Evolutionary conservation across 2,888 invertebrate species (phyloP).

Genomic region (Salticus scenicus): DNA sequence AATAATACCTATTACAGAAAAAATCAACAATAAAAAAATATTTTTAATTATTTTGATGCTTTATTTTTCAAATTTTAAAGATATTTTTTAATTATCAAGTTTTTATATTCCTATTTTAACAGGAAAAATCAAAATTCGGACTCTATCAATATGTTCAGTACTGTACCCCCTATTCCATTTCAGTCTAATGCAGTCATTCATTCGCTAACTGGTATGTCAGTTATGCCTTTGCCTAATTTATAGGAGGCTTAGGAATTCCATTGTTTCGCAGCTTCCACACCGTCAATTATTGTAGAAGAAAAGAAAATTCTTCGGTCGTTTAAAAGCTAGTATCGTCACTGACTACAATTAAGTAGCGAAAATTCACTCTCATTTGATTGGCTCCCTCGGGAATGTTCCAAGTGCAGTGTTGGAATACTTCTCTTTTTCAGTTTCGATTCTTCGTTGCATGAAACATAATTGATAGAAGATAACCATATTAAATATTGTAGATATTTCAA

Average conservation of each 20-base stretch:
- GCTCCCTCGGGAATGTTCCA: slow-evolving; percentile 13
- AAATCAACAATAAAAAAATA: too few relatives aligned
- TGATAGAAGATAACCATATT: neutral
- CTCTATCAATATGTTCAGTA: too few relatives aligned
- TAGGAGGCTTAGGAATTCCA: slow-evolving; percentile 6
- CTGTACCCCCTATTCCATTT: too few relatives aligned
- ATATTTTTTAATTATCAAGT: too few relatives aligned
- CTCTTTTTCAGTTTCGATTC: neutral
- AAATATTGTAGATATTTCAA: too few relatives aligned
- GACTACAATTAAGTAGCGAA: slow-evolving; percentile 27
- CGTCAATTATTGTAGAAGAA: slow-evolving; percentile 37
- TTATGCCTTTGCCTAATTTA: neutral
- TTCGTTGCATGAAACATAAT: neutral
- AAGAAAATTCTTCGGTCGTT: neutral
- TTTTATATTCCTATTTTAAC: too few relatives aligned
- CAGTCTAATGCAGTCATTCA: too few relatives aligned
- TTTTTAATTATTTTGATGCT: too few relatives aligned
- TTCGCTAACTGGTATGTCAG: neutral
- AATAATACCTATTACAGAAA: too few relatives aligned
- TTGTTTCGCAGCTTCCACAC: slow-evolving; percentile 30
- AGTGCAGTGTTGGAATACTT: neutral
- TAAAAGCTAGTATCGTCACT: slow-evolving; percentile 27
- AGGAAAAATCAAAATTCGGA: too few relatives aligned
- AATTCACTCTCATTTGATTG: slow-evolving; percentile 25
- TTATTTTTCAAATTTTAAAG: too few relatives aligned